These are phyloP conservation scores for Sylvilagus bachmani DNA, from an alignment of 2,113 vertebrate genomes.

Conservation along the genomic window DNA sequence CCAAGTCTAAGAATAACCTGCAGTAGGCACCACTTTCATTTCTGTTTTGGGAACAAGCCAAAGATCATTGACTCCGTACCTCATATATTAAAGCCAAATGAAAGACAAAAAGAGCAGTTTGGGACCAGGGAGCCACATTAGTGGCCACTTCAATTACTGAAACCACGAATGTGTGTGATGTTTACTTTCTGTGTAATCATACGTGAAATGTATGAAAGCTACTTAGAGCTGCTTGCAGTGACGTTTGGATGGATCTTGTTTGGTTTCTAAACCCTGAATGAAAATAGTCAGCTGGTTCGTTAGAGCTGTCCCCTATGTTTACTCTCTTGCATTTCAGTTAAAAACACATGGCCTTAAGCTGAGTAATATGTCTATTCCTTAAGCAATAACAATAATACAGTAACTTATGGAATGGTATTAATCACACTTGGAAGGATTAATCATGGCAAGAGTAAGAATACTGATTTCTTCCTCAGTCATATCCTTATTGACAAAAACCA, in stretches of 20 bases:
- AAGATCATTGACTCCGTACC: background rate
- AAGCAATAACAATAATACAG: background rate
- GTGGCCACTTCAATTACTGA: background rate
- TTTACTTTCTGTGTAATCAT: constrained; percentile 6
- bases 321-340: constrained; percentile 10
- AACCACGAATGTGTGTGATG: background rate
- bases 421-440: background rate
- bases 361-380: background rate
- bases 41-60: background rate
- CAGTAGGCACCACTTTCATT: background rate
- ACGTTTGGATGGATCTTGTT: background rate
- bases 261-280: constrained; percentile 15
- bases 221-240: background rate
- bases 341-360: background rate
- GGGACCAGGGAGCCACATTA: constrained; percentile 48
- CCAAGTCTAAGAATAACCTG: background rate
- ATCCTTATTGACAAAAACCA: background rate
- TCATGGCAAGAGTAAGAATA: background rate
- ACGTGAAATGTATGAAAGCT: background rate
- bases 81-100: background rate
- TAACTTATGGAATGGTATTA: background rate
- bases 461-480: background rate
- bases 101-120: constrained; percentile 14
- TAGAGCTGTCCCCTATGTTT: background rate
- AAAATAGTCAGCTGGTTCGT: constrained; percentile 18